These are phyloP conservation scores for Etheostoma perlongum DNA, from an alignment of 2,797 vertebrate species.

Conservation along the genomic window DNA sequence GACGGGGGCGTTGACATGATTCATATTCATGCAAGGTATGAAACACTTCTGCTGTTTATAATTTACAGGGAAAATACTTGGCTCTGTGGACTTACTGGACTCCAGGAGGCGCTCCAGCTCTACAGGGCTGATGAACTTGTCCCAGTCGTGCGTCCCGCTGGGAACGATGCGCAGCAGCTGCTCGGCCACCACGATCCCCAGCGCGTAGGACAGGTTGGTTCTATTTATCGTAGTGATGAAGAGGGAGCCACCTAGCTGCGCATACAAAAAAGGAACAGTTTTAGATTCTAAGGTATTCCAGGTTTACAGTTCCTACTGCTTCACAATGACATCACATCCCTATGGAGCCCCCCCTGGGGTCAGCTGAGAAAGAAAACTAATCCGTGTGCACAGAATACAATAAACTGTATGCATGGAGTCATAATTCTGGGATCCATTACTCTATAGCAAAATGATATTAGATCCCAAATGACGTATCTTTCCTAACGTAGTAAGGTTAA, in stretches of 20 bases:
- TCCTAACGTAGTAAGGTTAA: no score
- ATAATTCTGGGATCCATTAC: no score
- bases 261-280: constrained; percentile 1
- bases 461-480: no score
- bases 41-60: background rate
- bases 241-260: constrained; percentile 92
- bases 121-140: constrained; percentile 94
- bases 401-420: no score
- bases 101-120: constrained; percentile 91
- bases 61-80: background rate
- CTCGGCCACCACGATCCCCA: constrained; percentile 92
- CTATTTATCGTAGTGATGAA: constrained; percentile 97
- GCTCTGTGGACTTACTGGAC: constrained; percentile 87
- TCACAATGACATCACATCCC: constrained; percentile 2
- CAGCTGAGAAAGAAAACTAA: no score
- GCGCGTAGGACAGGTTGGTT: constrained; percentile 91
- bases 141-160: constrained; percentile 94
- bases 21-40: background rate
- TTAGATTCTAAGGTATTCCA: background rate
- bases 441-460: no score
- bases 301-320: background rate
- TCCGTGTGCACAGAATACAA: no score
- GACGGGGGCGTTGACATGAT: background rate
- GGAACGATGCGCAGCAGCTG: constrained; percentile 91
- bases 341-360: background rate